These are phyloP conservation scores for Rhynchophorus ferrugineus DNA, from an alignment of 1,140 invertebrate species.

Conservation along the genomic window DNA sequence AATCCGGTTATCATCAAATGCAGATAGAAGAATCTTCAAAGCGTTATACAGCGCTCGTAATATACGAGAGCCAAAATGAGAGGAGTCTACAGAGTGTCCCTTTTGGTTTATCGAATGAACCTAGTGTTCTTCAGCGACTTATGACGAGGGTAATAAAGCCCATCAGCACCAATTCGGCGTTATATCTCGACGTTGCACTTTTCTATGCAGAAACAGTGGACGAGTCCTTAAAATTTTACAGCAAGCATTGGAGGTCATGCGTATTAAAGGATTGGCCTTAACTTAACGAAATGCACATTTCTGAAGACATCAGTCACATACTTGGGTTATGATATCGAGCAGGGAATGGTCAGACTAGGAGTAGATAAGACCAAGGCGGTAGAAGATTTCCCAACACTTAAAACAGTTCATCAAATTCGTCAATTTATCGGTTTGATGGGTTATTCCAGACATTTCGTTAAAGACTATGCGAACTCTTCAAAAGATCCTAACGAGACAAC, in stretches of 20 bases:
- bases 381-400: constrained; percentile 25
- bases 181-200: constrained; percentile 25
- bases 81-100: constrained; percentile 14
- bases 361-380: constrained; percentile 33
- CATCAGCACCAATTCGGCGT: not conserved
- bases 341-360: constrained; percentile 31
- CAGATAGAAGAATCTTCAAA: not conserved
- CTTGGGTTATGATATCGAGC: constrained; percentile 31
- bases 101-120: not conserved
- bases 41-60: not conserved
- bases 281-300: constrained; percentile 34
- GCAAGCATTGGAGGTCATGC: constrained; percentile 20
- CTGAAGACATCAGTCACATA: constrained; percentile 29
- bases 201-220: constrained; percentile 23
- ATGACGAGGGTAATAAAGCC: not conserved
- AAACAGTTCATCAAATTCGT: constrained; percentile 23
- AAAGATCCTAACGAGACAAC: constrained; percentile 13
- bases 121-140: not conserved
- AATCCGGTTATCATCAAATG: not conserved
- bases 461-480: constrained; percentile 27
- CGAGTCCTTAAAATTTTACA: constrained; percentile 22
- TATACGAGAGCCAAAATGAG: not conserved
- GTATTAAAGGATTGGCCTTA: constrained; percentile 28
- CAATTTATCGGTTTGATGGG: constrained; percentile 36
- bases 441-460: constrained; percentile 29